phyloP scores from a whole-genome alignment of 2,797 vertebrate species.

The Platalea minor region DNA sequence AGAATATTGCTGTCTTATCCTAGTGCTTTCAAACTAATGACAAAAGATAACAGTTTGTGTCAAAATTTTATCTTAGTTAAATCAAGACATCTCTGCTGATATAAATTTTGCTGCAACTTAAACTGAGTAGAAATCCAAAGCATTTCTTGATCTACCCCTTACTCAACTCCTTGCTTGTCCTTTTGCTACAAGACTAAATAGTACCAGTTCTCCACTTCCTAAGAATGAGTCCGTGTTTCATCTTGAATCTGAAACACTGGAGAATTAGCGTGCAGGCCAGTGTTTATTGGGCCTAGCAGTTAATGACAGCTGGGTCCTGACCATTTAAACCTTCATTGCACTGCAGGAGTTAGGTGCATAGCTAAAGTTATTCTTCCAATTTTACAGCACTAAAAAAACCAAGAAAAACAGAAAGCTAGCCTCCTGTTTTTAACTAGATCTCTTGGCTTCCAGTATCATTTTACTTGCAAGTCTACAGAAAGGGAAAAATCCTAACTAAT shows the following conservation, averaged over 20 bases:
- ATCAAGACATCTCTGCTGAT: not conserved
- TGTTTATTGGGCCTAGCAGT: not conserved
- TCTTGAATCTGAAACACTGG: not conserved
- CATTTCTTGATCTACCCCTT: not conserved
- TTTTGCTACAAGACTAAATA: not conserved
- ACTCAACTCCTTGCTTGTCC: not conserved
- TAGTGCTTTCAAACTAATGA: not conserved
- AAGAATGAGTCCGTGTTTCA: not conserved
- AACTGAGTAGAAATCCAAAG: not conserved
- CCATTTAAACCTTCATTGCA: not conserved
- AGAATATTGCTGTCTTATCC: not conserved
- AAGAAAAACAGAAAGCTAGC: not conserved
- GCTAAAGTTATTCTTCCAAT: not conserved
- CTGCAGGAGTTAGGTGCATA: not conserved
- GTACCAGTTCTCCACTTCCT: not conserved
- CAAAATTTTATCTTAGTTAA: not conserved
- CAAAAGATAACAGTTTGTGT: not conserved
- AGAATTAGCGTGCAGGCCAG: not conserved
- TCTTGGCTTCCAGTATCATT: not conserved
- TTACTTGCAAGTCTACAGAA: not conserved
- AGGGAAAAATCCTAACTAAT: not conserved
- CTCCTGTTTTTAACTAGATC: not conserved
- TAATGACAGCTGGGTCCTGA: not conserved
- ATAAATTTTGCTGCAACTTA: not conserved
- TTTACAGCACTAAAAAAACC: fast-evolving